phyloP scores from a whole-genome alignment of 1,140 invertebrate genomes.

The Phenacoccus solenopsis region DNA sequence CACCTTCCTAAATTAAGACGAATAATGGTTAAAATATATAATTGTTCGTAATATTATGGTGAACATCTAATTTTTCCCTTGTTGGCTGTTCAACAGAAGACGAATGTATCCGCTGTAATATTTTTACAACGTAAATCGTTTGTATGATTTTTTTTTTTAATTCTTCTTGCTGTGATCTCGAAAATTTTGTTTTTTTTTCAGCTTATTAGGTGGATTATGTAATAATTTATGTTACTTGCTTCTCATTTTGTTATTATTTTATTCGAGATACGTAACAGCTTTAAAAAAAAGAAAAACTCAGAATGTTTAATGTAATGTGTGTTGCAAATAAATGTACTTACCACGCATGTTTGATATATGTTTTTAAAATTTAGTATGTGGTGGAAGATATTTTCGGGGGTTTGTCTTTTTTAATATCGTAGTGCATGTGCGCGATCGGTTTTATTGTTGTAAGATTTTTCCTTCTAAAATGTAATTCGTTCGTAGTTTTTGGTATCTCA shows the following conservation, averaged over 20 bases:
- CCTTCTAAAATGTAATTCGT: too few species aligned
- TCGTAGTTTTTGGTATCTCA: too few species aligned
- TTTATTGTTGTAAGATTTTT: too few species aligned
- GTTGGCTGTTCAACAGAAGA: background rate
- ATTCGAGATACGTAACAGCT: constrained; percentile 15
- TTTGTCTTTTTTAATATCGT: too few species aligned
- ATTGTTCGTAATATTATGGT: background rate
- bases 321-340: constrained; percentile 17
- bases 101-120: background rate
- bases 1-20: background rate
- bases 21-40: background rate
- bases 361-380: too few species aligned
- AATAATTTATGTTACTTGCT: background rate
- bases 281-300: background rate
- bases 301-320: background rate
- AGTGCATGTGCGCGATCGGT: too few species aligned
- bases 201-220: background rate
- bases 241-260: background rate
- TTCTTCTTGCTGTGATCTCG: constrained; percentile 14
- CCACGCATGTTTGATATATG: background rate
- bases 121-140: background rate
- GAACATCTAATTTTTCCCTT: background rate
- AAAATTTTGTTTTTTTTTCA: background rate
- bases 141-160: background rate
- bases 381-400: too few species aligned